phyloP scores from a whole-genome alignment of 2,113 vertebrate genomes.

The Rynchops niger region DNA sequence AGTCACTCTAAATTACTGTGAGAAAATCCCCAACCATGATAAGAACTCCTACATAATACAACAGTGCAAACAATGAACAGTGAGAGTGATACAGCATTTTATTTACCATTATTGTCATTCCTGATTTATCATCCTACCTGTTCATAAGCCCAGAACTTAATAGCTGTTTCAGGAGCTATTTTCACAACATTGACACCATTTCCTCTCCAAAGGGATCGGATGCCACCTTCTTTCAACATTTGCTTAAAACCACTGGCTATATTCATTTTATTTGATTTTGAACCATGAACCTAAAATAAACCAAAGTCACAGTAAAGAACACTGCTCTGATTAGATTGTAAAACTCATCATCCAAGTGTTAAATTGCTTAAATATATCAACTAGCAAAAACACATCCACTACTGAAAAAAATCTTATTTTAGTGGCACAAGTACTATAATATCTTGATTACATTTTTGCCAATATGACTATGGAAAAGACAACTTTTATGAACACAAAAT shows the following conservation, averaged over 20 bases:
- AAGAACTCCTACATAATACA: neutral
- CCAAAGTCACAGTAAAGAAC: neutral
- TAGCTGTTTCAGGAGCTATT: conserved; percentile 93
- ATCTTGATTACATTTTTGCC: neutral
- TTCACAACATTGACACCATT: conserved; percentile 95
- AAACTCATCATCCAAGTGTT: neutral
- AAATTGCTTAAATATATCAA: neutral
- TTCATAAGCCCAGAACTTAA: conserved; percentile 95
- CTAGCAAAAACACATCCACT: neutral
- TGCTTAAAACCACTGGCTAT: conserved; percentile 84
- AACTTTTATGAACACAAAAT: neutral
- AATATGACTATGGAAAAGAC: neutral
- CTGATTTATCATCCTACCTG: conserved; percentile 77
- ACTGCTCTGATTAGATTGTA: neutral
- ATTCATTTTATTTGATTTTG: conserved; percentile 83
- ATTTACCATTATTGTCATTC: neutral
- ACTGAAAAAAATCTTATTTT: neutral
- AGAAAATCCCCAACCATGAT: neutral
- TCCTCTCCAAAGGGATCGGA: conserved; percentile 89
- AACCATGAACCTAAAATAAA: conserved; percentile 85
- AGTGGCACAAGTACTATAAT: neutral
- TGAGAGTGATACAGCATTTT: neutral
- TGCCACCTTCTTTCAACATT: conserved; percentile 90
- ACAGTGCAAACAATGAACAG: neutral
- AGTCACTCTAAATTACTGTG: neutral